Base-by-base conservation (phyloP, 2,113 vertebrate genomes). In the Tachysurus vachellii region DNA sequence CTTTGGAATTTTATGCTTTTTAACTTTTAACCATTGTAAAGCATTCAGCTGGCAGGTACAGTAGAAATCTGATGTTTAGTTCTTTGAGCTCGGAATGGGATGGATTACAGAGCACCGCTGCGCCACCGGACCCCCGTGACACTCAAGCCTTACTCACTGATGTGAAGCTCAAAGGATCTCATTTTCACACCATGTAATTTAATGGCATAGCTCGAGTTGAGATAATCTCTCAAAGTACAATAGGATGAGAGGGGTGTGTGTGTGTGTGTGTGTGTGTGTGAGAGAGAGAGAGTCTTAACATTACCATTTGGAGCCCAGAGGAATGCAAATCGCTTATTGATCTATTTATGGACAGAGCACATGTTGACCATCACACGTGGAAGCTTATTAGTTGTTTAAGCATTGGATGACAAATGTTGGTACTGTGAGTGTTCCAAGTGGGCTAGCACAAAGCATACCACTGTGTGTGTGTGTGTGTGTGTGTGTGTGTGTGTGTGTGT, bases 11-110 rank as follows among this genome's bases (percentile, higher is more conserved):
- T 94, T 94, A 95, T 92, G 94, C 94, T 94, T 91, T 90, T 89
- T 88, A 92, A 92, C 91, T 92, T 91, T 93, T 64, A 82, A 88
- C 91, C 90, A 70, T 89, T 66, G 91, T 86, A 86, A 92, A 92
- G 89, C 87, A 83, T 91, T 93, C 93, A 92, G 94, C 93, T 95
- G 95, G 94, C 93, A 95, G 95, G 94, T 96, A 95, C 92, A 94
- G 94, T 93, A 93, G 93, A 95, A 96, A 95, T 89, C 88, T 80
- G 92, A 93, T 92, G 94, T 95, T 95, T 95, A 95, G 94, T 94
- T 93, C 93, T 88, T 64, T 89, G 92, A 90, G 91, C 81, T 42
- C 17, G 89, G 82, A 61, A 76, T 92, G 92, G 92, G 71, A 76
- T 92, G 92, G 92, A 93, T 95, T 94, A 93, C 86, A 90, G 89